Base-by-base conservation (phyloP, 1,140 invertebrate species). In the Pogonomyrmex barbatus region DNA sequence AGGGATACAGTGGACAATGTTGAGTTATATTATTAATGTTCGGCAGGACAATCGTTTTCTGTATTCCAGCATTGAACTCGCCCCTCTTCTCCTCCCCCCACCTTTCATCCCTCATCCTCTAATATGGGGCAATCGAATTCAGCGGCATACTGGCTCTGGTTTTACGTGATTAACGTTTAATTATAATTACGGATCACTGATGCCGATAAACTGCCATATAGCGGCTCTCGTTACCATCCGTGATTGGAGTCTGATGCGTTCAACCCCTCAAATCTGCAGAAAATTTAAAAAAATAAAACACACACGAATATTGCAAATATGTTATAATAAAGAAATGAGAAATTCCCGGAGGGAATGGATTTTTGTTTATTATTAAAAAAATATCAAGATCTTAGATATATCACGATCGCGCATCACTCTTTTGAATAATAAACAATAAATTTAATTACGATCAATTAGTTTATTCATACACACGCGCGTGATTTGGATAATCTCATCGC, bases 121-220 rank as follows among this genome's bases (percentile, higher is more conserved):
- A 67, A 89, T 88, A 71, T 65, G 45, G 45, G 17, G 50, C 68
- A 75, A 89, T 89, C 87, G 87, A 70, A 65, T 88, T 78, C 76
- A 65, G 30, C 68, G 45, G 56, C 87, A 47, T 85, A 54, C 73
- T 77, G 45, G 65, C 73, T 85, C 86, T 56, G 83, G 24, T 86
- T 76, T 73, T 68, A 75, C 56, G 76, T 88, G 87, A 88, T 89
- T 89, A 89, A 88, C 87, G 88, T 89, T 88, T 86, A 88, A 89
- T 88, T 89, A 89, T 89, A 89, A 89, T 88, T 89, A 88, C 83
- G 70, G 68, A 71, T 86, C 87, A 88, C 84, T 75, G 87, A 89
- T 71, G 83, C 76, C 76, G 88, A 89, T 88, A 89, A 89, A 89
- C 87, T 82, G 87, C 65, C 75, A 39, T 77, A 70, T 54, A 77